A percentile compares a stretch with the other conserved stretches of the same genome.
phyloP scores from a whole-genome alignment of 2,797 vertebrate species.

The Morelia viridis region DNA sequence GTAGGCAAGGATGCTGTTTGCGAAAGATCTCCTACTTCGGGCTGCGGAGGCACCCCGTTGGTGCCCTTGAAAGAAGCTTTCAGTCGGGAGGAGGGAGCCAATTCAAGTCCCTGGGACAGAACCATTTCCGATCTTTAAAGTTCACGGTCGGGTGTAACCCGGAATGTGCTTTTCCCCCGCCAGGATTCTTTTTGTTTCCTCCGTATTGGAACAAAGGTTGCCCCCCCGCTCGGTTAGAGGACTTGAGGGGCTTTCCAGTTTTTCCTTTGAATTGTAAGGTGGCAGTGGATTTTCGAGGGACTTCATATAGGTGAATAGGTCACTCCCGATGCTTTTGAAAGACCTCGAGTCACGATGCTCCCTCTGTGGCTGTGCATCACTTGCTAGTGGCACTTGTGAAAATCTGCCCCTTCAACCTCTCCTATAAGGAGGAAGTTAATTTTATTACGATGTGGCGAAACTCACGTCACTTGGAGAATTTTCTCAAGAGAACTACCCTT shows the following conservation, averaged over 20 bases:
- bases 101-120: neutral
- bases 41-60: neutral
- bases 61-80: conserved; percentile 13
- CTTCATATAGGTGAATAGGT: neutral
- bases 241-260: neutral
- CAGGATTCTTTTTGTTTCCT: neutral
- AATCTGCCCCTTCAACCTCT: neutral
- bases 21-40: neutral
- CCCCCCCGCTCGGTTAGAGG: neutral
- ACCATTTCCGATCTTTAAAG: neutral
- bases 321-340: neutral
- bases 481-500: neutral
- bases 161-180: neutral
- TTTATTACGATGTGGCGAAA: neutral
- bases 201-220: neutral
- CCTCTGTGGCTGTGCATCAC: neutral
- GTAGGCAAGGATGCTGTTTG: neutral
- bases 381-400: neutral
- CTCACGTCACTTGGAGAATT: neutral
- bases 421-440: neutral
- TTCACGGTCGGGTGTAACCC: neutral
- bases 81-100: neutral
- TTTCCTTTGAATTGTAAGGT: neutral
- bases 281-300: neutral
- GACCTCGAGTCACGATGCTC: neutral